A percentile compares a stretch with the other conserved stretches of the same genome.
phyloP scores from a whole-genome alignment of 2,113 vertebrate species.

The Rhagologus leucostigma region DNA sequence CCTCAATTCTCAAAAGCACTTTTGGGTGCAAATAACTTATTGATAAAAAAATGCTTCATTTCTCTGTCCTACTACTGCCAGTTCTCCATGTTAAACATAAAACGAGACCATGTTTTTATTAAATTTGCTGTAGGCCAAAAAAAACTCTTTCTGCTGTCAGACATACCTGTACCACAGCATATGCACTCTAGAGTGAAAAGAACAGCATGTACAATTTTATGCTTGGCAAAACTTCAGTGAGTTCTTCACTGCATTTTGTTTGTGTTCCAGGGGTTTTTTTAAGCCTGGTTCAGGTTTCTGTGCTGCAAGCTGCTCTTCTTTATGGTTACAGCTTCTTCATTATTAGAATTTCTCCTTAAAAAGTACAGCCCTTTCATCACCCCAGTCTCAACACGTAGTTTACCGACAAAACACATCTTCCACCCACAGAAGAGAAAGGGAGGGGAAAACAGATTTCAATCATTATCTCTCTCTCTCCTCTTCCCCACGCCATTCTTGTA shows the following conservation, averaged over 20 bases:
- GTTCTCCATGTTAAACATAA: not conserved
- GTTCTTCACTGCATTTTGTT: not conserved
- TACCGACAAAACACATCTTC: not conserved
- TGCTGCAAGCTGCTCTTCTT: not conserved
- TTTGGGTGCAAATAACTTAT: not conserved
- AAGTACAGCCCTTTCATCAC: not conserved
- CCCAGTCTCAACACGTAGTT: not conserved
- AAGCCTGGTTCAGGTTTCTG: not conserved
- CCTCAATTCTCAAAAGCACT: not conserved
- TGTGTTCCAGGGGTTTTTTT: not conserved
- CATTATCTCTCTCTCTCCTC: not conserved
- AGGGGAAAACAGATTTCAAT: not conserved
- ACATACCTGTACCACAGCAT: not conserved
- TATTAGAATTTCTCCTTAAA: not conserved
- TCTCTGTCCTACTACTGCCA: not conserved
- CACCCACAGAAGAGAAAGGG: not conserved
- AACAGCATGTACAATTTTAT: not conserved
- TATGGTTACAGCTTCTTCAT: not conserved
- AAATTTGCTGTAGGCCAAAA: not conserved
- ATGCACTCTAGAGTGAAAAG: not conserved
- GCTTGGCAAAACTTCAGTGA: not conserved
- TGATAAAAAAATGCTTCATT: not conserved
- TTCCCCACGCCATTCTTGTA: not conserved
- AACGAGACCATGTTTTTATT: not conserved
- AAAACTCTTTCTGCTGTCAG: not conserved